A percentile compares a stretch with the other conserved stretches of the same genome.
Conservation (phyloP, 2,797 vertebrate species). For the Mormyrus hasselquistii region DNA sequence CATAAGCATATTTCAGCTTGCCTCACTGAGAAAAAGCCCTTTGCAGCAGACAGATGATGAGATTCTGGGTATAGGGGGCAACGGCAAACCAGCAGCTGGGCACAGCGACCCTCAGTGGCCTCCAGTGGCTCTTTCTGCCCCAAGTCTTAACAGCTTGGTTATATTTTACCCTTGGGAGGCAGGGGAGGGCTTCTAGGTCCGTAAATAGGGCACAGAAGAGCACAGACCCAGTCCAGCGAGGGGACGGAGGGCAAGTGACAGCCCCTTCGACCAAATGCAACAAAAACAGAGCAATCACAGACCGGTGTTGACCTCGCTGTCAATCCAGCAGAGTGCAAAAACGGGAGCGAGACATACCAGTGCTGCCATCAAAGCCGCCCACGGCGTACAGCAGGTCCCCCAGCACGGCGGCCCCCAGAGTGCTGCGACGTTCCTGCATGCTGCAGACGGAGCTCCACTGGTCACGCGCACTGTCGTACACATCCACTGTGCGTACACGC, state of each 20-base stretch:
- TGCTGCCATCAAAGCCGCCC: conserved; percentile 92
- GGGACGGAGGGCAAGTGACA: neutral
- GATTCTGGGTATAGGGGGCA: neutral
- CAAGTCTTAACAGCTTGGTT: neutral
- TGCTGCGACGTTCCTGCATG: conserved; percentile 93
- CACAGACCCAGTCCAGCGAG: neutral
- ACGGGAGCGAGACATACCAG: conserved; percentile 60
- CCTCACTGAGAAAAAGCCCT: neutral
- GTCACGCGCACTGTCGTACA: conserved; percentile 80
- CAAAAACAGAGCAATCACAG: neutral
- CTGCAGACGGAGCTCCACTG: conserved; percentile 84
- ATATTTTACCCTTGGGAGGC: neutral
- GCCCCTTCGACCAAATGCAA: neutral
- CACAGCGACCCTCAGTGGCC: neutral
- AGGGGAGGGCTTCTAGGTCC: neutral
- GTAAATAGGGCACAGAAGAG: neutral
- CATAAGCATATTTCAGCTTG: neutral
- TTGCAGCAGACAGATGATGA: neutral
- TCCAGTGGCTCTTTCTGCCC: neutral
- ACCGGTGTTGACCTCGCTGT: neutral
- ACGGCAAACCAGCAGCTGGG: neutral
- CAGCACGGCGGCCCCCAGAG: conserved; percentile 81
- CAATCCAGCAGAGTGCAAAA: neutral
- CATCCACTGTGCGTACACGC: conserved; percentile 84
- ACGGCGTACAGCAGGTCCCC: conserved; percentile 86